Evolutionary conservation across 2,888 invertebrate species (phyloP), one percentile per base, ranked within the genome.

Genomic region (Macrostomum cliftonense): DNA sequence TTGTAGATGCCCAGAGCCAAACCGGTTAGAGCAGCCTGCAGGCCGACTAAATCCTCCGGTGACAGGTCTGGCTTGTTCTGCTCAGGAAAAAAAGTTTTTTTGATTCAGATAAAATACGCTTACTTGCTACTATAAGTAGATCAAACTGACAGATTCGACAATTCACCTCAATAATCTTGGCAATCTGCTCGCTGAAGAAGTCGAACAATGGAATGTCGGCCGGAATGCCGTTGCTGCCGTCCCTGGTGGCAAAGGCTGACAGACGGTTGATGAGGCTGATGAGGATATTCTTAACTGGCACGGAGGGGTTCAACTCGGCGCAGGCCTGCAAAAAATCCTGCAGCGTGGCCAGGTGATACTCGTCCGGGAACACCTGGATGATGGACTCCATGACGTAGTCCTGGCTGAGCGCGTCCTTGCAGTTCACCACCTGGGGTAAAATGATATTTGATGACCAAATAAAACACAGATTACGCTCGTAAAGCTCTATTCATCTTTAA

Each of bases 331-430:
- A 75, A 72, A 97, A 97, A 42, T 86, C 82, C 68, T 83, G 84
- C 53, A 99, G 74, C 0, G 93, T 93, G 59, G 88, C 84, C 62
- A 97, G 75, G 73, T 99, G 97, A 71, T 93, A 95, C 71, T 97
- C 97, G 67, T 99, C 97, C 0, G 97, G 95, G 68, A 97, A 97
- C 60, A 82, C 88, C 77, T 95, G 93, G 67, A 93, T 93, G 52
- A 95, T 86, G 65, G 93, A 93, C 71, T 95, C 95, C 93, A 97
- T 95, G 19, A 97, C 78, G 71, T 97, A 99, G 73, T 97, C 95
- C 74, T 97, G 95, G 12, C 97, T 93, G 53, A 97, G 95, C 0
- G 91, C 85, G 73, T 97, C 97, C 54, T 87, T 75, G 65, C 97
- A 99, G 68, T 89, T 91, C 47, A 97, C 95, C 56, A 99, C 89